Evolutionary conservation across 2,113 vertebrate species (phyloP), one percentile per base, ranked within the genome.

Genomic region (Vireo altiloquus): DNA sequence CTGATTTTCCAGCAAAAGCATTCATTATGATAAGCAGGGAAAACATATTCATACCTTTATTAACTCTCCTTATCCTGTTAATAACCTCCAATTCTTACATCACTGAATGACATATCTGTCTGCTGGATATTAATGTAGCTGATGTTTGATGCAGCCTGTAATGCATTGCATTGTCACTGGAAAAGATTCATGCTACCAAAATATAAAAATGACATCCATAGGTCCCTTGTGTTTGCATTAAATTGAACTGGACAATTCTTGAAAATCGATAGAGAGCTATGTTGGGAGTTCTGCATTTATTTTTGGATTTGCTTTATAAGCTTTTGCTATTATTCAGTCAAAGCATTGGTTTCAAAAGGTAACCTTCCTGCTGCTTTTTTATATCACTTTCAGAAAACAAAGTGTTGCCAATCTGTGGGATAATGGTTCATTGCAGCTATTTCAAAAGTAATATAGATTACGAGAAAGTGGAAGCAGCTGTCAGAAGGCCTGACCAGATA

Each of bases 281-380:
- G 13, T 49, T 93, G 76, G 63, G 71, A 83, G 71, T 87, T 90
- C 70, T 77, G 49, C 37, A 59, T 74, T 39, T 81, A 86, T 92
- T 96, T 97, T 93, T 81, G 75, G 87, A 90, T 93, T 68, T 90
- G 70, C 87, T 94, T 89, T 68, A 44, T 82, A 91, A 95, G 65
- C 49, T 90, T 86, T 86, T 92, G 30, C 31, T 75, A 16, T 82
- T 88, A 54, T 31, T 85, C 66, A 69, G 59, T 70, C 74, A 54
- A 60, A 68, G 47, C 74, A 15, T 7, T 85, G 37, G 15, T 86
- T 66, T 85, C 75, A 79, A 59, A 87, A 93, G 60, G 50, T n/a
- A 92, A 92, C 64, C 52, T 80, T 66, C 60, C 88, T 83, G 52
- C 60, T 95, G 84, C 33, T 91, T 85, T 71, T 66, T 94, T 83